phyloP scores from a whole-genome alignment of 2,113 vertebrate species.

The Oncorhynchus keta region DNA sequence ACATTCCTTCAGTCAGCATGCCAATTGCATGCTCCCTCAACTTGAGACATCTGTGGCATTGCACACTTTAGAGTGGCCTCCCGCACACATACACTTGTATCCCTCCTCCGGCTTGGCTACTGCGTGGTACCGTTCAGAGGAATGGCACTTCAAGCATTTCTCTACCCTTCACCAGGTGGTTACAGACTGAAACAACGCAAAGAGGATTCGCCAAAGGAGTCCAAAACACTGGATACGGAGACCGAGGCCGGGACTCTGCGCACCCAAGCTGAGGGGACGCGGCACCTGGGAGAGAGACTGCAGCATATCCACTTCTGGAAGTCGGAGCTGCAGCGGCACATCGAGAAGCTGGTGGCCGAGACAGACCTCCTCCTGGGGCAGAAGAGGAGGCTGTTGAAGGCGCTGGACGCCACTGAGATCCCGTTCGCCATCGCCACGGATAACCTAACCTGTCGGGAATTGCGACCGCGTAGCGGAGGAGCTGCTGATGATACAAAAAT shows the following conservation, averaged over 20 bases:
- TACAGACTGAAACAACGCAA: constrained; percentile 36
- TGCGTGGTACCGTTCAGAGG: too few relatives aligned
- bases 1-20: too few relatives aligned
- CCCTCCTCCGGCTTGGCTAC: too few relatives aligned
- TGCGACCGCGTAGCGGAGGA: constrained; percentile 84
- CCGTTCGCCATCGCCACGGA: constrained; percentile 78
- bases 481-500: constrained; percentile 73
- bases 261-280: constrained; percentile 71
- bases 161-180: constrained; percentile 65
- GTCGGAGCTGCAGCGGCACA: constrained; percentile 78
- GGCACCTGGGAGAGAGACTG: constrained; percentile 73
- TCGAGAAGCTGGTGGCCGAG: constrained; percentile 72
- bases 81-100: too few relatives aligned
- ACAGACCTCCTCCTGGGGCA: constrained; percentile 69
- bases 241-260: constrained; percentile 48
- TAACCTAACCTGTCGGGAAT: constrained; percentile 80
- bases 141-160: constrained; percentile 58
- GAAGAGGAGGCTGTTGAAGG: constrained; percentile 80
- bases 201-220: constrained; percentile 61
- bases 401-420: constrained; percentile 76
- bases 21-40: too few relatives aligned
- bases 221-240: constrained; percentile 58
- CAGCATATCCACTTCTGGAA: constrained; percentile 79
- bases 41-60: too few relatives aligned
- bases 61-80: too few relatives aligned